Base-by-base conservation (phyloP, 1,140 invertebrate genomes). In the Portunus trituberculatus region DNA sequence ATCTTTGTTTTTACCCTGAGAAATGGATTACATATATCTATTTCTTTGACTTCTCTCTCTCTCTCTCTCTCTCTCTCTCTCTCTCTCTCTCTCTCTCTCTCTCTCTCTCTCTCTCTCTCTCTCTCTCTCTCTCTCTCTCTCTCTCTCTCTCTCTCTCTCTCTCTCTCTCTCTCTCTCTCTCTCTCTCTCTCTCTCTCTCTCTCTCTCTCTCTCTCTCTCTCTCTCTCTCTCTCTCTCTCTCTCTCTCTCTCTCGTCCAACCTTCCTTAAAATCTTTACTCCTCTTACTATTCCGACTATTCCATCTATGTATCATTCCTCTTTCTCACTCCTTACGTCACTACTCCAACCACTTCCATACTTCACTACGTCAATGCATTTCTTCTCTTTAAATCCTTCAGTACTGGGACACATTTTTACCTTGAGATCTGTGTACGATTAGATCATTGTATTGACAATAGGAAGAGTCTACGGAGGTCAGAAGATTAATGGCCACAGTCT, bases 31-130 rank as follows among this genome's bases (percentile, higher is more conserved):
- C 39, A 39, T 39, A 39, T 6, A 39, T 39, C 39, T 39, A n/a
- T n/a, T 83, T 7, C 76, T 83, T 29, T 83, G 20, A 25, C 76
- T 83, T 7, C 76, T 83, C 7, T 83, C 1, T 2, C 76, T 83
- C 76, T 83, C 76, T 83, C 76, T 83, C 76, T 83, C 76, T 83
- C 76, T 83, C 76, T 83, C 7, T 83, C 76, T 83, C 76, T 83
- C 76, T 83, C 76, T 83, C 76, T 83, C 76, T 29, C 76, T 83
- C 76, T 83, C 28, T 29, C 76, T 29, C 84, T 29, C 14, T 16
- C 84, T 31, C 84, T n/a, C 20, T 31, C 29, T 87, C 29, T 39
- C 84, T 16, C 14, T 16, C 39, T 29, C 16, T n/a, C 84, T 16
- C 29, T 39, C 16, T 29, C 29, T n/a, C 29, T 29, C 29, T 87